Base-by-base conservation (phyloP, 2,888 invertebrate species). In the Drosophila paramelanica region DNA sequence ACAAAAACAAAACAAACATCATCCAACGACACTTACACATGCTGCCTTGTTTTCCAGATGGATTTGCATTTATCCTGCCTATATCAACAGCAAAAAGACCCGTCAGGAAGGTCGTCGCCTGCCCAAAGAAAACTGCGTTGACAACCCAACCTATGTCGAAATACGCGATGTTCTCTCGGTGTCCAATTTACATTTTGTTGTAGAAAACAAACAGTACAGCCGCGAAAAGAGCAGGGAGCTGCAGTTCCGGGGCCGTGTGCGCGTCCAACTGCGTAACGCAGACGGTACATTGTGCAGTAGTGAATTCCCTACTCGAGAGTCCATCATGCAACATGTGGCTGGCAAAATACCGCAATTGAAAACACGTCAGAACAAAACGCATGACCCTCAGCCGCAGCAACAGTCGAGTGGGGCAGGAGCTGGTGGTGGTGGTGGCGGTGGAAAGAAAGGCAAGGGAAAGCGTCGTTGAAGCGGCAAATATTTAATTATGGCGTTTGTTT, bases 21-120 rank as follows among this genome's bases (percentile, higher is more conserved):
- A 8, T 4, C 27, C 0, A 7, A 45, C 38, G 58, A 49, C 41
- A 68, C 67, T 52, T 41, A 45, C 53, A 67, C 20, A 49, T 67
- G 59, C 38, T 4, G 38, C 47, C 41, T 79, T 76, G 14, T 56
- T 67, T 71, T 57, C 7, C 67, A 93, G 97, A 90, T 99, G 99
- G 99, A 94, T 99, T 62, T 98, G 98, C 91, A 95, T 99, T 70
- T 99, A 99, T 92, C 99, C 99, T 60, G 96, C 98, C 0, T 99
- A 99, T 88, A 94, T 99, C 52, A 99, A 99, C 91, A 97, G 96
- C 85, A 98, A 98, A 90, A 98, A 97, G 91, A 96, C 98, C 0
- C 92, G 96, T 14, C 97, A 97, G 1, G 96, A 98, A 92, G 99
- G 99, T 5, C 94, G 99, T 36, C 95, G 95, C 79, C 93, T 99